Evolutionary conservation across 2,797 vertebrate genomes (phyloP).

Genomic region (Mus minutoides): DNA sequence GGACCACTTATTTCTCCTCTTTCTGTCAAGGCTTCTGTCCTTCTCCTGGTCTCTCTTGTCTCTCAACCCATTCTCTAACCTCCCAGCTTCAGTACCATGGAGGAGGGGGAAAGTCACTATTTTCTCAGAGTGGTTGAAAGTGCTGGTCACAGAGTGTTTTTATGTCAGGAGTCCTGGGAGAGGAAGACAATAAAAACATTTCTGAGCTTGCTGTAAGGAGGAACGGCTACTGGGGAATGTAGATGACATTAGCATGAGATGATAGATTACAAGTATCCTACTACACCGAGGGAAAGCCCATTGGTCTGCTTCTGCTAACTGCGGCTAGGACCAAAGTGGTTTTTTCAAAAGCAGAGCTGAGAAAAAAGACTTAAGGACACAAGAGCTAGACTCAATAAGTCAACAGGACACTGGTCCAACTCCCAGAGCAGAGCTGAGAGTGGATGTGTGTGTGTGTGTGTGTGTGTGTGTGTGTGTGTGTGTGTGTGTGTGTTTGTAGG

Average conservation of each 20-base stretch:
- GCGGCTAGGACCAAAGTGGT: neutral
- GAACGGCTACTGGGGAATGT: neutral
- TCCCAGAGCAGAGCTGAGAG: neutral
- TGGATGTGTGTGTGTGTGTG: neutral
- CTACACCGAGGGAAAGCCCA: neutral
- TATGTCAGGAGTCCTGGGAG: slow-evolving; percentile 29
- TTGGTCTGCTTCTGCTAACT: neutral
- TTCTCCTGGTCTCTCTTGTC: neutral
- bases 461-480: neutral
- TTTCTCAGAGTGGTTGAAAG: slow-evolving; percentile 45
- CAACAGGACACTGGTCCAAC: neutral
- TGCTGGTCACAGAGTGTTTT: slow-evolving; percentile 47
- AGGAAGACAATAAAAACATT: slow-evolving; percentile 6
- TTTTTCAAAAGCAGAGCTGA: neutral
- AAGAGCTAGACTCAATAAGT: neutral
- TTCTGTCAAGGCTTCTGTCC: neutral
- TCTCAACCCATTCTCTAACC: neutral
- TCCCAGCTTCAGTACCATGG: neutral
- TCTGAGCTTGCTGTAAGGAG: neutral
- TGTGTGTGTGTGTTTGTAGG: neutral
- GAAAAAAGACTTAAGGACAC: neutral
- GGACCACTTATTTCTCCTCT: neutral
- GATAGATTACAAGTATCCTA: neutral
- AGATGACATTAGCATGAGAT: slow-evolving; percentile 7
- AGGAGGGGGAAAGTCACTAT: neutral